Conservation (phyloP, 2,888 invertebrate species). For the Andrena trimmerana region DNA sequence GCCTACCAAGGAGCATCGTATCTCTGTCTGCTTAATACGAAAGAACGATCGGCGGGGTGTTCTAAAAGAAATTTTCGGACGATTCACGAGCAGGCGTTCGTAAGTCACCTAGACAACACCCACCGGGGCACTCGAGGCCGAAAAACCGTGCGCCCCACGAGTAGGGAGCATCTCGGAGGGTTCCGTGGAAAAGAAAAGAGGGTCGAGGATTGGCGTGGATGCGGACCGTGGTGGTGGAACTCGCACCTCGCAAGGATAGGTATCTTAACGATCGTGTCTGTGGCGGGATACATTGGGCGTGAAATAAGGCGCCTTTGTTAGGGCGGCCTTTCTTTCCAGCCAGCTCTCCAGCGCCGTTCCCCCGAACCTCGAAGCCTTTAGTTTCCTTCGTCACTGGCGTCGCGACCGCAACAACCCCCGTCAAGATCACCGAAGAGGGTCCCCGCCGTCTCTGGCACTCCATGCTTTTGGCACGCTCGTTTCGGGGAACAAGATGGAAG, state of each 20-base stretch:
- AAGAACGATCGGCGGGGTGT: neutral
- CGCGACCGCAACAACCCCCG: slow-evolving; percentile 55
- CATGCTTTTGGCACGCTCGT: slow-evolving; percentile 49
- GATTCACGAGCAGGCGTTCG: slow-evolving; percentile 38
- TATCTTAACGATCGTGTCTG: slow-evolving; percentile 83
- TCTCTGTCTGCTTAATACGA: neutral
- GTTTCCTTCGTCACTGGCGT: slow-evolving; percentile 51
- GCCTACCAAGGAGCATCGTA: neutral
- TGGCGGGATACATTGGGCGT: slow-evolving; percentile 80
- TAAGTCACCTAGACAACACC: slow-evolving; percentile 54
- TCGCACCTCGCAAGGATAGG: slow-evolving; percentile 77
- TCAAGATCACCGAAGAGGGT: slow-evolving; percentile 55
- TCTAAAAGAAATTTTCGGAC: slow-evolving; percentile 10
- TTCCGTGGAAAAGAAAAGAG: slow-evolving; percentile 15
- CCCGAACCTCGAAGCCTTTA: slow-evolving; percentile 33
- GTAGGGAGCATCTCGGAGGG: slow-evolving; percentile 69
- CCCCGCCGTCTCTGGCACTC: slow-evolving; percentile 43
- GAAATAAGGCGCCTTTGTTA: slow-evolving; percentile 81
- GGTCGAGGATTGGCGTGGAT: slow-evolving; percentile 13
- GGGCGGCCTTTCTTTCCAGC: slow-evolving; percentile 70
- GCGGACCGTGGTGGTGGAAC: slow-evolving; percentile 53
- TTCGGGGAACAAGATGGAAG: slow-evolving; percentile 41
- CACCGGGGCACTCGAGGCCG: slow-evolving; percentile 43
- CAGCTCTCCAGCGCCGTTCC: slow-evolving; percentile 29
- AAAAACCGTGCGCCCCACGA: slow-evolving; percentile 68